A percentile compares a stretch with the other conserved stretches of the same genome.
Evolutionary conservation across 1,140 invertebrate genomes (phyloP).

Genomic region (Drosophila triauraria): DNA sequence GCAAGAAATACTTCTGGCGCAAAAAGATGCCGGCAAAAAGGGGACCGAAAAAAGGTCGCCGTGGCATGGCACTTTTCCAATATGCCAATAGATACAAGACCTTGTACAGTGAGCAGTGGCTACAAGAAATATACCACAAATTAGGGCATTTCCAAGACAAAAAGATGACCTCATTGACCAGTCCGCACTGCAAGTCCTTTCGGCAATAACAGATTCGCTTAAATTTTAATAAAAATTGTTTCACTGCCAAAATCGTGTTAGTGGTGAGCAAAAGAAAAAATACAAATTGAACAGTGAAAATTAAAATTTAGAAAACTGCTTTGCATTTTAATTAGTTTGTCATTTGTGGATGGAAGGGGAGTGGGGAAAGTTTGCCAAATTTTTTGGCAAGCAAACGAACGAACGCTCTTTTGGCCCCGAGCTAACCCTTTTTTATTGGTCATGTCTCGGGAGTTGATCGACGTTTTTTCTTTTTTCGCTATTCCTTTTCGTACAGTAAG

Average conservation of each 20-base stretch:
- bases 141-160: too few relatives aligned
- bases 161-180: accelerated
- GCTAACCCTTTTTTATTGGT: conserved; percentile 63
- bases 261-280: conserved; percentile 13
- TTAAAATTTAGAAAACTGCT: conserved; percentile 41
- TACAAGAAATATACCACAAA: not conserved
- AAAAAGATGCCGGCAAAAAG: conserved; percentile 15
- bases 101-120: conserved; percentile 10
- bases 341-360: conserved; percentile 4
- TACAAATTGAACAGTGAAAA: conserved; percentile 5
- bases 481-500: conserved; percentile 2
- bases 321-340: conserved; percentile 68
- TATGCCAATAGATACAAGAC: conserved; percentile 50
- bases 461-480: conserved; percentile 34
- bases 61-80: conserved; percentile 41
- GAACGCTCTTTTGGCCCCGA: not conserved
- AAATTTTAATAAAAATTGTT: conserved; percentile 15
- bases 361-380: conserved; percentile 3
- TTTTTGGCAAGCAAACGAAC: conserved; percentile 5
- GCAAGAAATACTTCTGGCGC: conserved; percentile 2
- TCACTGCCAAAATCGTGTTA: conserved; percentile 12
- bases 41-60: conserved; percentile 33
- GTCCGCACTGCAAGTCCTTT: not conserved
- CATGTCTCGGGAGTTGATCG: conserved; percentile 64
- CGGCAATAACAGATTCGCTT: conserved; percentile 18